Conservation (phyloP, 2,888 invertebrate genomes). For the Teinopalpus imperialis region DNA sequence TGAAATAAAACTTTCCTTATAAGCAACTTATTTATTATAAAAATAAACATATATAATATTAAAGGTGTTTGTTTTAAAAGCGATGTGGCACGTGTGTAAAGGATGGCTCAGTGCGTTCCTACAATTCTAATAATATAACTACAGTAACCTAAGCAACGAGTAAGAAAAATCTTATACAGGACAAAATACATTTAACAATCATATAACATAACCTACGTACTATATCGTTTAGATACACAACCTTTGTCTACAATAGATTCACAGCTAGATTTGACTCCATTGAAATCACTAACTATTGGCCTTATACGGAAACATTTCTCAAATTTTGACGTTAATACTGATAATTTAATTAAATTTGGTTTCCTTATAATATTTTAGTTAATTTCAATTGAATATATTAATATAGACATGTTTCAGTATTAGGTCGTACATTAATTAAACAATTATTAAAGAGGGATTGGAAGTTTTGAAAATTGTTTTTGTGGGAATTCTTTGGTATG, state of each 20-base stretch:
- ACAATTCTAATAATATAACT: conserved; percentile 23
- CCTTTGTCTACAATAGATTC: conserved; percentile 16
- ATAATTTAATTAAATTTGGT: too few species aligned
- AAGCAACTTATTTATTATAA: conserved; percentile 14
- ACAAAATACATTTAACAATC: conserved; percentile 7
- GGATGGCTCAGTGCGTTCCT: conserved; percentile 51
- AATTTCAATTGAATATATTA: too few species aligned
- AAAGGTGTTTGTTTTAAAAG: conserved; percentile 38
- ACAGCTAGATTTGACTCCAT: too few species aligned
- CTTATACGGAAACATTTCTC: too few species aligned
- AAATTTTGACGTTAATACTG: too few species aligned
- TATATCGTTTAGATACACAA: conserved; percentile 22
- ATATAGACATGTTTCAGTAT: too few species aligned
- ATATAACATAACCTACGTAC: conserved; percentile 9
- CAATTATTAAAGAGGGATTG: too few species aligned
- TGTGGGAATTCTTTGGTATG: too few species aligned
- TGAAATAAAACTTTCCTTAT: background rate
- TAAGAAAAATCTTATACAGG: background rate
- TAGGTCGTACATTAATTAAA: too few species aligned
- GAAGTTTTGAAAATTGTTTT: too few species aligned
- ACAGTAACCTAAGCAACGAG: conserved; percentile 24
- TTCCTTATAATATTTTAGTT: too few species aligned
- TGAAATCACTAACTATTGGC: too few species aligned
- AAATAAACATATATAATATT: background rate
- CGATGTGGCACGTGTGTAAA: conserved; percentile 49